These are phyloP conservation scores for Mus spretus DNA, from an alignment of 2,797 vertebrate species.

Conservation along the genomic window DNA sequence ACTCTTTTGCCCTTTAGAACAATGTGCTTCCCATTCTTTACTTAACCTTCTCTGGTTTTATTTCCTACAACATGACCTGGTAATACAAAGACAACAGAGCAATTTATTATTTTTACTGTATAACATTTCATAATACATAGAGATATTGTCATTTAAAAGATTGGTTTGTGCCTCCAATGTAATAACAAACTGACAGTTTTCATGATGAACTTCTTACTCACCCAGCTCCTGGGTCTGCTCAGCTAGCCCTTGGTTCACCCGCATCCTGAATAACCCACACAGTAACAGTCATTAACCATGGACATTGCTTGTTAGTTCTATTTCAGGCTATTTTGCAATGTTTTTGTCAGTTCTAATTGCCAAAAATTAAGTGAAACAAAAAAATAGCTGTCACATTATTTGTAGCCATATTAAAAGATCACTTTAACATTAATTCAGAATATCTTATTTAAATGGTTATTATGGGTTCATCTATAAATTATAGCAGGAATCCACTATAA, in stretches of 20 bases:
- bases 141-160: constrained; percentile 86
- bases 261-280: constrained; percentile 37
- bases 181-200: constrained; percentile 85
- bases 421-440: constrained; percentile 51
- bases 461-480: constrained; percentile 46
- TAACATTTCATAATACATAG: constrained; percentile 85
- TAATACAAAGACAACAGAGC: constrained; percentile 85
- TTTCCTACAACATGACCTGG: constrained; percentile 77
- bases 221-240: constrained; percentile 32
- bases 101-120: constrained; percentile 85
- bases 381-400: constrained; percentile 68
- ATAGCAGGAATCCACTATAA: constrained; percentile 15
- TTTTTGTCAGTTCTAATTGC: constrained; percentile 66
- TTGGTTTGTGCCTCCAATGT: constrained; percentile 80
- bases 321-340: constrained; percentile 72
- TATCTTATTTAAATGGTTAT: not conserved
- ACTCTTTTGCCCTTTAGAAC: constrained; percentile 77
- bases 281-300: constrained; percentile 68
- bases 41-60: constrained; percentile 75
- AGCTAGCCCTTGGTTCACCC: constrained; percentile 57
- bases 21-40: constrained; percentile 70
- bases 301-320: constrained; percentile 72
- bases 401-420: constrained; percentile 54
- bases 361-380: constrained; percentile 76
- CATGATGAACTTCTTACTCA: constrained; percentile 80